Evolutionary conservation across 1,140 invertebrate genomes (phyloP).

Genomic region (Brachionus asplanchnoidis): DNA sequence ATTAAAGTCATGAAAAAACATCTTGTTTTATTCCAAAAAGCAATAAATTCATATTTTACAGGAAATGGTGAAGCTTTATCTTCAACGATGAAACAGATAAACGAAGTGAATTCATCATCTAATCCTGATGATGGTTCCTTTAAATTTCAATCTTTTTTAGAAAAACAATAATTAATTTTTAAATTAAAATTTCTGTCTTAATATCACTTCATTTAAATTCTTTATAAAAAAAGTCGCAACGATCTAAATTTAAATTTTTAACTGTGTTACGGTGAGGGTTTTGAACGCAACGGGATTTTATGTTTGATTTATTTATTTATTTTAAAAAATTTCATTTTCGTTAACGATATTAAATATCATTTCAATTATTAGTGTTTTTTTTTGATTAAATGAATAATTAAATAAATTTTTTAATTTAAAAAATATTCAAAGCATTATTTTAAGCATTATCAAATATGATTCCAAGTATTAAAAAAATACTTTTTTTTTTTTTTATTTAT

Average conservation of each 20-base stretch:
- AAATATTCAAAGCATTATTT: background rate
- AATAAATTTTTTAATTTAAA: background rate
- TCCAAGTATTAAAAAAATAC: too few relatives aligned
- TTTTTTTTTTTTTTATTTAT: too few relatives aligned
- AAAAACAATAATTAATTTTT: constrained; percentile 12
- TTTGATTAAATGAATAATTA: background rate
- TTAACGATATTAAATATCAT: background rate
- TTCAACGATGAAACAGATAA: constrained; percentile 90
- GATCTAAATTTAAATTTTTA: background rate
- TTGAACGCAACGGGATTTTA: background rate
- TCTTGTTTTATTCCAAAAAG: constrained; percentile 87
- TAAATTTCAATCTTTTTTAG: constrained; percentile 36
- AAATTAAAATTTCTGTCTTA: background rate
- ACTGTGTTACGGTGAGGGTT: background rate
- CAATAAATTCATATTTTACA: constrained; percentile 89
- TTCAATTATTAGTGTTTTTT: background rate
- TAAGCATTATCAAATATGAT: too few relatives aligned
- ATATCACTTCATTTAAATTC: background rate
- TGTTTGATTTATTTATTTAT: background rate
- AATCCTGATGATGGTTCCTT: constrained; percentile 25
- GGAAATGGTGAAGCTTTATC: constrained; percentile 86
- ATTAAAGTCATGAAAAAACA: constrained; percentile 98
- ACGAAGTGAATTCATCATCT: constrained; percentile 50
- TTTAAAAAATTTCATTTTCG: background rate
- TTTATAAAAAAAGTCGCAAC: background rate